These are phyloP conservation scores for Papilio polytes DNA, from an alignment of 1,140 invertebrate species.

Conservation along the genomic window DNA sequence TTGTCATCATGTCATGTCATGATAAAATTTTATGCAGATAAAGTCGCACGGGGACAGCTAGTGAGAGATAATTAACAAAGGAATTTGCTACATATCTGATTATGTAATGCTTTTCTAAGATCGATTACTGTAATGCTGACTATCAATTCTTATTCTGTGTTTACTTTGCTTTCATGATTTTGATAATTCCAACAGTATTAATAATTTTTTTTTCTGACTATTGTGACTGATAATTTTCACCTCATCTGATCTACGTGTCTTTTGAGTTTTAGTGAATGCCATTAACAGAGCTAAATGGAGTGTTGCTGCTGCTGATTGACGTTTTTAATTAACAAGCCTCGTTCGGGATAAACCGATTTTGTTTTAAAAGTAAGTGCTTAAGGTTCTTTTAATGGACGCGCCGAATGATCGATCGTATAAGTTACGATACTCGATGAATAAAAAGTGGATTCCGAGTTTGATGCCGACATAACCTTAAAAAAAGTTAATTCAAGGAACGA, in stretches of 20 bases:
- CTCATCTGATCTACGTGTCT: slow-evolving; percentile 14
- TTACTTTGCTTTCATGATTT: no score
- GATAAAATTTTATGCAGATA: no score
- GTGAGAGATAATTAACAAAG: background rate
- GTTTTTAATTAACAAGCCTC: slow-evolving; percentile 67
- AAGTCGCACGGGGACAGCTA: no score
- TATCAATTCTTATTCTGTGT: no score
- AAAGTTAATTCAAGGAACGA: background rate
- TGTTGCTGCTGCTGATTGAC: slow-evolving; percentile 57
- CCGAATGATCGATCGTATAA: slow-evolving; percentile 57
- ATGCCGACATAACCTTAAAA: slow-evolving; percentile 5
- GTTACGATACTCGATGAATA: slow-evolving; percentile 35
- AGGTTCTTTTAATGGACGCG: slow-evolving; percentile 54
- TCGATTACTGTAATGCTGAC: background rate
- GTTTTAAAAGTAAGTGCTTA: slow-evolving; percentile 55
- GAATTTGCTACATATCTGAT: background rate
- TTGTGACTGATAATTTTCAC: background rate
- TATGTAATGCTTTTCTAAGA: background rate
- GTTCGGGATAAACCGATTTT: slow-evolving; percentile 54
- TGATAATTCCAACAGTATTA: no score
- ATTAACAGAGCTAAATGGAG: slow-evolving; percentile 54
- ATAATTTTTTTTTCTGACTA: background rate
- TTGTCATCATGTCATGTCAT: no score
- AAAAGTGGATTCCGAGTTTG: slow-evolving; percentile 17
- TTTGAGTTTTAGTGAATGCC: slow-evolving; percentile 46